Base-by-base conservation (phyloP, 2,797 vertebrate genomes). In the Leucoraja ocellata region DNA sequence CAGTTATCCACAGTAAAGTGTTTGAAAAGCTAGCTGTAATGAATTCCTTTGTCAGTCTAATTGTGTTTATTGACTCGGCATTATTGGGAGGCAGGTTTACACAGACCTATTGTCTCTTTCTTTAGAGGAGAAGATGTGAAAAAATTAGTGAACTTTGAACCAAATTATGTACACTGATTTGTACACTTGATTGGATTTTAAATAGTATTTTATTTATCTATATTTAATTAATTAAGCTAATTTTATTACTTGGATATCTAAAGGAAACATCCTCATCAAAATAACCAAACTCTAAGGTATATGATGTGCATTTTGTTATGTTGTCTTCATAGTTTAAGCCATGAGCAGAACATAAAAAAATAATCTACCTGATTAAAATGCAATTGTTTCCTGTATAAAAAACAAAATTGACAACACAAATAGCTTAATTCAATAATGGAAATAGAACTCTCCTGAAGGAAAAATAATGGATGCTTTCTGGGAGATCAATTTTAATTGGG, bases 21-120 rank as follows among this genome's bases (percentile, higher is more conserved):
- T 28, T 36, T 73, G 32, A 54, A 76, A 74, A 74, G 28, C 13
- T 9, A 54, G 23, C 90, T 76, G 36, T 88, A 88, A 68, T 68
- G 61, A 68, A 39, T 92, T 74, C 71, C 39, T 74, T 92, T 73
- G 16, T 32, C 18, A 74, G 90, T 74, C 90, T 54, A 76, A 92
- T 54, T 71, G 68, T 93, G 93, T 91, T 93, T 76, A 78, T 93
- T 93, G 54, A 74, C 36, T 74, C 68, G 90, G 84, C 84, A 88
- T 93, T 90, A 71, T 93, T 90, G 83, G 71, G 93, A 76, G 81
- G 93, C 80, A 93, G 23, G 28, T 88, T 88, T 93, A 86, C n/a
- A 65, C 63, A 65, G 61, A 88, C 68, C 61, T 84, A 84, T 65
- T 86, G 61, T 86, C 32, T 65, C 65, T 63, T 88, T n/a, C 61